A percentile compares a stretch with the other conserved stretches of the same genome.
phyloP scores from a whole-genome alignment of 2,797 vertebrate genomes.

The Centropyge bicolor region DNA sequence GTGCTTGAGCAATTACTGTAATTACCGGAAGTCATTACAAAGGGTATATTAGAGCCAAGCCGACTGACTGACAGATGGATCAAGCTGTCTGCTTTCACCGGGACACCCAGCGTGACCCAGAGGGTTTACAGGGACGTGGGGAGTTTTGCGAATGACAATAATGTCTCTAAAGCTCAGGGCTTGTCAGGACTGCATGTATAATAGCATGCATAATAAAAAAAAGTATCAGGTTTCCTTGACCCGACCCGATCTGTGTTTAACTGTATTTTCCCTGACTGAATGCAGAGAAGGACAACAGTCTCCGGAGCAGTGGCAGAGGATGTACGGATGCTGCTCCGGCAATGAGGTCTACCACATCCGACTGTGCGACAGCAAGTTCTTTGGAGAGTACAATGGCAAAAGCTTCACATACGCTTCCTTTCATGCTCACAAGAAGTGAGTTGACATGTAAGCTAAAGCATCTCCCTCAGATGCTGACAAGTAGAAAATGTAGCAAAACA shows the following conservation, averaged over 20 bases:
- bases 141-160: neutral
- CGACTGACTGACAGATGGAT: constrained; percentile 42
- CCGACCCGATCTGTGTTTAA: neutral
- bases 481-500: neutral
- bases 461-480: constrained; percentile 30
- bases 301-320: constrained; percentile 97
- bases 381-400: constrained; percentile 97
- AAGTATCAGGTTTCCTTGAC: neutral
- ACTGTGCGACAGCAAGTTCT: constrained; percentile 96
- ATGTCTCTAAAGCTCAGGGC: neutral
- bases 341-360: constrained; percentile 99
- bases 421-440: constrained; percentile 98
- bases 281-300: constrained; percentile 95
- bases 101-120: neutral
- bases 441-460: constrained; percentile 46
- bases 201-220: neutral
- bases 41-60: constrained; percentile 22
- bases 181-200: neutral
- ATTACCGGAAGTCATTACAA: constrained; percentile 45
- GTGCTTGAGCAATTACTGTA: constrained; percentile 26
- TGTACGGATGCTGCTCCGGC: constrained; percentile 96
- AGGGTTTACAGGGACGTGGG: neutral
- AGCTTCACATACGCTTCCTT: constrained; percentile 99
- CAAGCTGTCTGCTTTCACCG: constrained; percentile 31
- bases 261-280: constrained; percentile 36